phyloP scores from a whole-genome alignment of 2,888 invertebrate genomes.

The Ctenicera cuprea region DNA sequence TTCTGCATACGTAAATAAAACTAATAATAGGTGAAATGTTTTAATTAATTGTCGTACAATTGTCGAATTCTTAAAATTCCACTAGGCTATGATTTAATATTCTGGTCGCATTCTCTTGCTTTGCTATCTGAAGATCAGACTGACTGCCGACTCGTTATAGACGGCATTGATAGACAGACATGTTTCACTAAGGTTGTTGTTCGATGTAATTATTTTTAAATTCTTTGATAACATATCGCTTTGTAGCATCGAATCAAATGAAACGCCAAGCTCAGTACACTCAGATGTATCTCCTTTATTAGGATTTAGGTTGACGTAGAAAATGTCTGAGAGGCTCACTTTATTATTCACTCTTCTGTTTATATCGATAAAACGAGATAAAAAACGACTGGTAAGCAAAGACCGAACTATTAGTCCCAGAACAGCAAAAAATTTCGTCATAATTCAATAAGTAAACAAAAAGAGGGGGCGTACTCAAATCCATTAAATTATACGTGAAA shows the following conservation, averaged over 20 bases:
- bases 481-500: too few relatives aligned
- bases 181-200: constrained; percentile 65
- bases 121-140: constrained; percentile 60
- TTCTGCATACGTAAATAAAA: too few relatives aligned
- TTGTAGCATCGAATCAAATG: constrained; percentile 63
- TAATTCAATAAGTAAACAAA: too few relatives aligned
- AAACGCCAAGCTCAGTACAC: constrained; percentile 60
- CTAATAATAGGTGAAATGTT: too few relatives aligned
- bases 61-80: constrained; percentile 56
- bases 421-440: too few relatives aligned
- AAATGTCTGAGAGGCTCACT: constrained; percentile 13
- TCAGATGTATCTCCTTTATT: constrained; percentile 33
- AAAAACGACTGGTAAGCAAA: too few relatives aligned
- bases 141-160: constrained; percentile 63
- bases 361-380: not conserved
- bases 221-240: constrained; percentile 70
- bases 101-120: constrained; percentile 60
- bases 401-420: too few relatives aligned
- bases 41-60: constrained; percentile 5
- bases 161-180: constrained; percentile 68
- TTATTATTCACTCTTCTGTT: constrained; percentile 5
- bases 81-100: constrained; percentile 62
- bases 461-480: too few relatives aligned
- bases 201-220: constrained; percentile 71
- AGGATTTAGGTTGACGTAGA: constrained; percentile 38